Percentiles rank a stretch among this genome's conserved stretches.
Conservation (phyloP, 2,797 vertebrate genomes). For the Catostomus latipinnis region DNA sequence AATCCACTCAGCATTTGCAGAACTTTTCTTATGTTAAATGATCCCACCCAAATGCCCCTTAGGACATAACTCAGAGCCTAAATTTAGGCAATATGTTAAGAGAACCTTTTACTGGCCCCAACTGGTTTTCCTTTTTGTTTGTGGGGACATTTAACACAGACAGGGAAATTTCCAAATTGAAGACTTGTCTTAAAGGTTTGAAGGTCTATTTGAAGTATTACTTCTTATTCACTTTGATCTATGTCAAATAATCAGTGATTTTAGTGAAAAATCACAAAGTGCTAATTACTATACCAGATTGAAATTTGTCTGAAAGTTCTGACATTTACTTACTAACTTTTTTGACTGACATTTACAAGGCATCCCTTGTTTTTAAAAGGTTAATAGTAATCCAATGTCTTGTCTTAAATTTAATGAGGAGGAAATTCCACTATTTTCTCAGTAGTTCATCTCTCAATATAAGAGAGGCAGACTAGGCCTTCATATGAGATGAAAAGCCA, state of each 20-base stretch:
- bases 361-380: slow-evolving; percentile 37
- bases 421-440: slow-evolving; percentile 40
- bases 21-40: slow-evolving; percentile 81
- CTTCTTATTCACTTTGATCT: background rate
- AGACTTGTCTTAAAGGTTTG: background rate
- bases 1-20: slow-evolving; percentile 80
- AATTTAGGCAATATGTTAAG: slow-evolving; percentile 85
- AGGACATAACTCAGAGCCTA: slow-evolving; percentile 80
- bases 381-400: slow-evolving; percentile 39
- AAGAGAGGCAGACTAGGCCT: slow-evolving; percentile 52
- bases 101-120: slow-evolving; percentile 61
- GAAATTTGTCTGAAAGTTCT: slow-evolving; percentile 6
- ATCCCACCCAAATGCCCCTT: slow-evolving; percentile 77
- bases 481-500: slow-evolving; percentile 46
- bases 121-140: slow-evolving; percentile 75
- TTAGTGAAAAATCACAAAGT: slow-evolving; percentile 2
- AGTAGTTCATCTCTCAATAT: slow-evolving; percentile 15
- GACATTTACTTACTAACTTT: slow-evolving; percentile 15
- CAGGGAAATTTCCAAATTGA: background rate
- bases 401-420: slow-evolving; percentile 34
- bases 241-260: background rate
- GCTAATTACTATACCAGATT: background rate
- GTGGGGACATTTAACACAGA: slow-evolving; percentile 8
- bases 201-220: background rate
- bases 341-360: slow-evolving; percentile 4